Evolutionary conservation across 2,113 vertebrate species (phyloP).

Genomic region (Promerops cafer): DNA sequence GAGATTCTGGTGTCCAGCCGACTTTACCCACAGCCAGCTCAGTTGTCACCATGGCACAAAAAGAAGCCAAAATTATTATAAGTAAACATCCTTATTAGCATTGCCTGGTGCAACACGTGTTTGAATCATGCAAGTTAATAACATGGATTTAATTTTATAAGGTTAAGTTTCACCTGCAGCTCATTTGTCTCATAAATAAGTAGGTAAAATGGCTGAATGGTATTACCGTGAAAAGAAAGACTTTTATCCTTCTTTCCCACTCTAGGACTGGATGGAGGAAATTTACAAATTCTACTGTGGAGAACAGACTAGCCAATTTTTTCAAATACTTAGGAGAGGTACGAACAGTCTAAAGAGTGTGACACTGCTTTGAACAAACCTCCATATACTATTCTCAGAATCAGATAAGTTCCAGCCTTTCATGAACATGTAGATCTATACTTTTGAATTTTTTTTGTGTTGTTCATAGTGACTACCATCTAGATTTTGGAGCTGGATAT

Average conservation of each 20-base stretch:
- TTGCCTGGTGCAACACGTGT: fast-evolving
- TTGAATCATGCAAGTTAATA: not conserved
- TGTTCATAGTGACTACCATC: not conserved
- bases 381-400: not conserved
- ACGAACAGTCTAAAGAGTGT: not conserved
- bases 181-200: not conserved
- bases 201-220: not conserved
- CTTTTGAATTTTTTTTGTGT: not conserved
- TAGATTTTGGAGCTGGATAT: not conserved
- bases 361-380: not conserved
- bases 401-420: not conserved
- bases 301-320: not conserved
- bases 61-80: not conserved
- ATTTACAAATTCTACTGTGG: not conserved
- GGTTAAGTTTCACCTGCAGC: not conserved
- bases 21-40: not conserved
- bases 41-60: not conserved
- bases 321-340: not conserved
- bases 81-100: not conserved
- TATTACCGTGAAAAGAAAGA: not conserved
- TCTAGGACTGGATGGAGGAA: not conserved
- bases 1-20: fast-evolving
- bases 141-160: not conserved
- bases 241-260: not conserved
- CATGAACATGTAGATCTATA: not conserved